Evolutionary conservation across 2,797 vertebrate species (phyloP).

Genomic region (Cuniculus paca): DNA sequence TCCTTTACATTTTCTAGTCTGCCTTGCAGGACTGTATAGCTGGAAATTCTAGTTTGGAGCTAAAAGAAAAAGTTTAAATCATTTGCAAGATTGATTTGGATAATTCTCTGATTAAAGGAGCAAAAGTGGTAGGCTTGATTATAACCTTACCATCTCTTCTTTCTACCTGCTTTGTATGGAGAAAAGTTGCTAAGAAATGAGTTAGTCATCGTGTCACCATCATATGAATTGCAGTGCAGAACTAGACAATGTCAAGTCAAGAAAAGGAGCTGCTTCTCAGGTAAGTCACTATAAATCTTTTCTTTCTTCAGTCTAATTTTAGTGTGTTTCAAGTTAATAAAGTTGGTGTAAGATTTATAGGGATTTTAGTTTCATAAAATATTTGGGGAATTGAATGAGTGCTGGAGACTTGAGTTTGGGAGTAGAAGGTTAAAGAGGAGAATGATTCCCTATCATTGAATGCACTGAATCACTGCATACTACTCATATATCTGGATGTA

Average conservation of each 20-base stretch:
- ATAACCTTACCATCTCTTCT: neutral
- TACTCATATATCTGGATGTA: neutral
- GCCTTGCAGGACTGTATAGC: neutral
- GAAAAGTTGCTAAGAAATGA: neutral
- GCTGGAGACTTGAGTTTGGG: neutral
- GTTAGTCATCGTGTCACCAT: neutral
- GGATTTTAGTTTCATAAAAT: neutral
- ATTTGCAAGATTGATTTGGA: neutral
- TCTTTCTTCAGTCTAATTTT: neutral
- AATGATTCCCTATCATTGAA: neutral
- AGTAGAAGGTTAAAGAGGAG: accelerated
- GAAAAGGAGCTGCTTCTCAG: neutral
- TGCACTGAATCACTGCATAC: neutral
- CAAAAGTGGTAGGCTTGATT: neutral
- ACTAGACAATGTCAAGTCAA: neutral
- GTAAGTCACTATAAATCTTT: neutral
- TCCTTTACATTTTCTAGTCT: neutral
- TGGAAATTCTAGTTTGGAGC: neutral
- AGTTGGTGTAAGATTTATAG: neutral
- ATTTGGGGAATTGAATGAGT: neutral
- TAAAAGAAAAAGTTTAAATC: neutral
- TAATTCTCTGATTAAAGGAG: neutral
- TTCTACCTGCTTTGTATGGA: neutral
- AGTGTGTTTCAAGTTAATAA: neutral
- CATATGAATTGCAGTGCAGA: neutral